These are phyloP conservation scores for Margarornis squamiger DNA, from an alignment of 2,797 vertebrate genomes.

Conservation along the genomic window DNA sequence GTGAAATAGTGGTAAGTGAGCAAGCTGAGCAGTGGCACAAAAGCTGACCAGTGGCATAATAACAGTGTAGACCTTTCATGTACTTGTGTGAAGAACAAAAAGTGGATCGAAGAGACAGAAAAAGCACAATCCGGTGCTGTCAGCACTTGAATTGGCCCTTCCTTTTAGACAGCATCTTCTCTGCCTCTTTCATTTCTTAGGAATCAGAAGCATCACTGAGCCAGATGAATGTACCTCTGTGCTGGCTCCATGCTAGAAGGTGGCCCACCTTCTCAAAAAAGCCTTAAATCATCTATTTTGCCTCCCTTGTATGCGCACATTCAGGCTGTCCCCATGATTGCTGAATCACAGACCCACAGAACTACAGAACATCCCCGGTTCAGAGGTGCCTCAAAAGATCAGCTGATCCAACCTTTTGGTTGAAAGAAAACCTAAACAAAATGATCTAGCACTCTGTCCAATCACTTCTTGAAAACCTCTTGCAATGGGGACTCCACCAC, in stretches of 20 bases:
- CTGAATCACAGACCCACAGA: not conserved
- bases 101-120: fast-evolving
- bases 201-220: not conserved
- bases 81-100: not conserved
- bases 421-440: not conserved
- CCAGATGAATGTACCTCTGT: not conserved
- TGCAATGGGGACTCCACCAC: no score
- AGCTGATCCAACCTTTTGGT: not conserved
- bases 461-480: not conserved
- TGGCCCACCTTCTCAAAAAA: not conserved
- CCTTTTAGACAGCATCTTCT: not conserved
- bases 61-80: not conserved
- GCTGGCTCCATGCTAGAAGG: not conserved
- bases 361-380: not conserved
- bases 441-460: not conserved
- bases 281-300: not conserved
- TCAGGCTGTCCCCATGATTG: fast-evolving
- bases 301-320: not conserved
- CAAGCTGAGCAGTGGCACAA: not conserved
- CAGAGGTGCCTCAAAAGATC: not conserved
- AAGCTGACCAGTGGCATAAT: not conserved
- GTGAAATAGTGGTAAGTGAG: not conserved
- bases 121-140: not conserved
- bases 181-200: not conserved
- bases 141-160: not conserved